Evolutionary conservation across 2,888 invertebrate species (phyloP), one percentile per base, ranked within the genome.

Genomic region (Perdita meconis): DNA sequence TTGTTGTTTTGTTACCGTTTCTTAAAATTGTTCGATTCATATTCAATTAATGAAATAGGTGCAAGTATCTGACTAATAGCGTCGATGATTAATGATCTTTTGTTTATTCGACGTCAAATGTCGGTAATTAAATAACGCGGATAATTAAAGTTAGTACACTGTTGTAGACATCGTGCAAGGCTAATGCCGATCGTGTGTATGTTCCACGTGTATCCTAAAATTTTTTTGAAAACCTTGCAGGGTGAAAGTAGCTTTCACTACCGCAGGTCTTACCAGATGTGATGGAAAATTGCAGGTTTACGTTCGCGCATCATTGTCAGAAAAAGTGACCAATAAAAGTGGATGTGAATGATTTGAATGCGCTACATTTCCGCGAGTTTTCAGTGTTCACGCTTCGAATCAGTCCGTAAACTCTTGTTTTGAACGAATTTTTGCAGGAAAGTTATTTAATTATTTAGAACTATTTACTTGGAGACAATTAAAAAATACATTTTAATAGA

Each of bases 221-320:
- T 30, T 10, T 66, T 40, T 66, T 66, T 34, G 34, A 30, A 56
- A 56, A n/a, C 55, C n/a, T 66, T 12, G 44, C 34, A 6, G 56
- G 42, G 42, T 44, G 44, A 56, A 56, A 66, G 56, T 34, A n/a
- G 26, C 55, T 56, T 66, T 66, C 65, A 56, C 65, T 65, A 30
- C 55, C 40, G 55, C 13, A 47, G 22, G 44, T 34, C 30, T 44
- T 66, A 66, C 40, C 56, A 56, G 42, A 56, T 44, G 56, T 44
- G 16, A 16, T 26, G 44, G 55, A 42, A 50, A 61, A 50, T 30
- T 61, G 47, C 47, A 44, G 10, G 47, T 34, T 10, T 34, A 36
- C 10, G 61, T 19, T 44, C 22, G 65, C 44, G 56, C 65, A 66
- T 66, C 65, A 24, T 44, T 66, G 42, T 22, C 12, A 56, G 42